Evolutionary conservation across 2,113 vertebrate genomes (phyloP).

Genomic region (Chrysochloris asiatica): DNA sequence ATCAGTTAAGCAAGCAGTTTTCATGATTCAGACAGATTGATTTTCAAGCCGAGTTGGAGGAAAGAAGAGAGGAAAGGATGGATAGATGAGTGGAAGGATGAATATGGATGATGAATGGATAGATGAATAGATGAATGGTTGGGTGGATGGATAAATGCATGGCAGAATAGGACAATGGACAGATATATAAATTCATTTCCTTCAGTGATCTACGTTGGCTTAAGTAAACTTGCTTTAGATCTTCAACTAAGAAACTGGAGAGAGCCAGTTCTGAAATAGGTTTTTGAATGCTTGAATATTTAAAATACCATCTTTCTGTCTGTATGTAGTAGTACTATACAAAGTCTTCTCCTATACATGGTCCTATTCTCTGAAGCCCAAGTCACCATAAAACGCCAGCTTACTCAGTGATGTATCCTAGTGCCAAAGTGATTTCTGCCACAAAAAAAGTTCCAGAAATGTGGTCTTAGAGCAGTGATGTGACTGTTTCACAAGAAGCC

Average conservation of each 20-base stretch:
- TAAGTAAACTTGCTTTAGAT: neutral
- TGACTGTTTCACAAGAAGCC: neutral
- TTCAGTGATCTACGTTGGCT: neutral
- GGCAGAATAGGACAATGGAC: neutral
- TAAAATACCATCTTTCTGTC: neutral
- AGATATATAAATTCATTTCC: neutral
- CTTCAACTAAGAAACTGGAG: neutral
- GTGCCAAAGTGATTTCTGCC: neutral
- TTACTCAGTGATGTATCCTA: neutral
- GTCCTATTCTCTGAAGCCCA: neutral
- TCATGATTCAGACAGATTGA: neutral
- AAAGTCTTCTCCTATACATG: neutral
- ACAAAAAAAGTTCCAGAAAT: neutral
- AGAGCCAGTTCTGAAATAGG: neutral
- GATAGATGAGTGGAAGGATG: neutral
- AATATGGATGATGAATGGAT: no score
- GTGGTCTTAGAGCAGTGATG: neutral
- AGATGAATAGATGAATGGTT: no score
- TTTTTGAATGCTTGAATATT: constrained; percentile 21
- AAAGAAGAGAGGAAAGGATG: neutral
- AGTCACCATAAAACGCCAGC: neutral
- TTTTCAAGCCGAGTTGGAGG: neutral
- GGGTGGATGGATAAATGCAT: neutral
- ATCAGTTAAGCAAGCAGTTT: neutral
- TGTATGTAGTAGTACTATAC: neutral